A percentile compares a stretch with the other conserved stretches of the same genome.
phyloP scores from a whole-genome alignment of 2,113 vertebrate genomes.

The Dermatemys mawii region DNA sequence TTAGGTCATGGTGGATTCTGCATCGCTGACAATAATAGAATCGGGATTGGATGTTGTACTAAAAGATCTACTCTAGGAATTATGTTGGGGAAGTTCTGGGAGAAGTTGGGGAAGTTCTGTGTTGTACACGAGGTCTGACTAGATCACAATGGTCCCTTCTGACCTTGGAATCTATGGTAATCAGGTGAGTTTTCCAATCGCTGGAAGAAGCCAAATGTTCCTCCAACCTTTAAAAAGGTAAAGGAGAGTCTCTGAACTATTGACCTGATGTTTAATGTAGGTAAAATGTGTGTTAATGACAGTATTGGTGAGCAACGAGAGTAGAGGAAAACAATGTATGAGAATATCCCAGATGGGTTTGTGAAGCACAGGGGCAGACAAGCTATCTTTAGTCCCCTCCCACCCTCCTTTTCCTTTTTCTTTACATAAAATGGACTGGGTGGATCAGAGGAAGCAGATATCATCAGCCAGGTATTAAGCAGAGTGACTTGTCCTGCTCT shows the following conservation, averaged over 20 bases:
- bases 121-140: too few relatives aligned
- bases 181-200: neutral
- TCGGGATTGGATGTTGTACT: too few relatives aligned
- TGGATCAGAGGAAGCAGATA: slow-evolving; percentile 31
- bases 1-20: too few relatives aligned
- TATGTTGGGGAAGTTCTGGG: too few relatives aligned
- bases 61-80: too few relatives aligned
- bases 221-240: neutral
- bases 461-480: slow-evolving; percentile 47
- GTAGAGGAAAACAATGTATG: neutral
- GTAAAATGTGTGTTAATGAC: neutral
- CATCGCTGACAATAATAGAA: too few relatives aligned
- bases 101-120: too few relatives aligned
- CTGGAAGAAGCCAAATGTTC: neutral
- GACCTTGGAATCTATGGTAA: neutral
- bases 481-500: too few relatives aligned
- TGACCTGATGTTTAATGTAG: neutral
- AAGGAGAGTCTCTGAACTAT: neutral
- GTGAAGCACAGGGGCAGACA: neutral
- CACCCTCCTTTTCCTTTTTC: neutral
- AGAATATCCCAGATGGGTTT: neutral
- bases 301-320: neutral
- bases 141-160: too few relatives aligned
- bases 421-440: slow-evolving; percentile 51
- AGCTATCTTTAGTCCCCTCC: slow-evolving; percentile 25